Evolutionary conservation across 2,113 vertebrate species (phyloP), one percentile per base, ranked within the genome.

Genomic region (Enhydra lutris): DNA sequence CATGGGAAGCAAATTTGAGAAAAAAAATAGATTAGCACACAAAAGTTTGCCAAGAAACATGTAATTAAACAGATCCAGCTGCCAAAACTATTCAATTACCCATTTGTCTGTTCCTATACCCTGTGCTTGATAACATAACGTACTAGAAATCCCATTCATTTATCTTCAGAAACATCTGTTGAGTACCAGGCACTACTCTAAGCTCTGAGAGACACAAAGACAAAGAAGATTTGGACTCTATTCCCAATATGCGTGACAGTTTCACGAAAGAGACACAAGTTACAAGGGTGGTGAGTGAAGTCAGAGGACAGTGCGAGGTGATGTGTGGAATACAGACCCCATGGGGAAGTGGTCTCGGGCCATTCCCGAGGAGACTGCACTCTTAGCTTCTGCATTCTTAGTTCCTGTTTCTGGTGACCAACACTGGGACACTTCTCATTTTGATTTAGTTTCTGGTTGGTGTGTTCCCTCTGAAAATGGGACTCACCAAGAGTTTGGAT

Each of bases 11-110:
- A 91, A 95, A 79, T 63, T 39, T 67, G 26, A 73, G 24, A 9
- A 13, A 21, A 59, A 80, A 73, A 96, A 92, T 4, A 61, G 2
- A 78, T 42, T 34, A 73, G 26, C 39, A 29, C 47, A 82, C 50
- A 78, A 67, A 97, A 90, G 15, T 94, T 80, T 86, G 71, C 59
- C 55, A 92, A 96, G 39, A 95, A 95, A 47, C 11, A 80, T 86
- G n/a, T 34, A 26, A 81, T 85, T 76, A 61, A 91, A 81, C 8
- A 89, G 24, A 94, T 15, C 15, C 17, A 61, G 17, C 31, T 47
- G 36, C 71, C 91, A 78, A 82, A 8, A 31, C 20, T 59, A 52
- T 50, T 69, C 21, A 69, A 11, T 29, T 3, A 3, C 20, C 29
- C 31, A 76, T 57, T 52, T 91, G 39, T 76, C 42, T 92, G 10